Conservation (phyloP, 1,140 invertebrate genomes). For the Listronotus oregonensis region DNA sequence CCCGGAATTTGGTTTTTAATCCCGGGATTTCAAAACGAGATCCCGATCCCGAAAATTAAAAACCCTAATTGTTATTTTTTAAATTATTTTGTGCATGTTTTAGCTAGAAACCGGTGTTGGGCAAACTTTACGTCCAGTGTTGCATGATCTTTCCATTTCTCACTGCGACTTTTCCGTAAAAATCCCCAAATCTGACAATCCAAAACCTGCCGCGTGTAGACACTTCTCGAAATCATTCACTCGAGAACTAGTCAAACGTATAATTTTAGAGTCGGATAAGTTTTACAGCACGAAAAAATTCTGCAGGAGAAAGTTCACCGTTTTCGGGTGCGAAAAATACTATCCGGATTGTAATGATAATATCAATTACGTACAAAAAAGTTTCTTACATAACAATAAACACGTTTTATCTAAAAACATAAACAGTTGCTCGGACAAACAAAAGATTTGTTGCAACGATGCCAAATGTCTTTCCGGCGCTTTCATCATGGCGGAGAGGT, state of each 20-base stretch:
- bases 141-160: conserved; percentile 37
- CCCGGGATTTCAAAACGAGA: no score
- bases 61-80: conserved; percentile 16
- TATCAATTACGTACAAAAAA: conserved; percentile 26
- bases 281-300: conserved; percentile 54
- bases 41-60: no score
- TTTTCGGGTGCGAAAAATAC: conserved; percentile 53
- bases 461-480: conserved; percentile 27
- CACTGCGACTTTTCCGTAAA: conserved; percentile 38
- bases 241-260: conserved; percentile 48
- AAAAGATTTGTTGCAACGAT: conserved; percentile 6
- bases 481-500: conserved; percentile 40
- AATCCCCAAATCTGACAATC: conserved; percentile 24
- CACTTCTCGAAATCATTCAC: conserved; percentile 24
- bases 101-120: conserved; percentile 50
- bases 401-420: no score
- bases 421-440: no score
- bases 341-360: conserved; percentile 26
- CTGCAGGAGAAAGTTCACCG: conserved; percentile 52
- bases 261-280: conserved; percentile 53
- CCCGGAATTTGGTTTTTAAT: no score
- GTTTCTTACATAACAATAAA: conserved; percentile 35
- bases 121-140: conserved; percentile 16
- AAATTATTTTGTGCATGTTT: conserved; percentile 34
- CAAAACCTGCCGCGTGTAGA: conserved; percentile 26